Evolutionary conservation across 2,797 vertebrate genomes (phyloP).

Genomic region (Lepidocolaptes lacrymiger): DNA sequence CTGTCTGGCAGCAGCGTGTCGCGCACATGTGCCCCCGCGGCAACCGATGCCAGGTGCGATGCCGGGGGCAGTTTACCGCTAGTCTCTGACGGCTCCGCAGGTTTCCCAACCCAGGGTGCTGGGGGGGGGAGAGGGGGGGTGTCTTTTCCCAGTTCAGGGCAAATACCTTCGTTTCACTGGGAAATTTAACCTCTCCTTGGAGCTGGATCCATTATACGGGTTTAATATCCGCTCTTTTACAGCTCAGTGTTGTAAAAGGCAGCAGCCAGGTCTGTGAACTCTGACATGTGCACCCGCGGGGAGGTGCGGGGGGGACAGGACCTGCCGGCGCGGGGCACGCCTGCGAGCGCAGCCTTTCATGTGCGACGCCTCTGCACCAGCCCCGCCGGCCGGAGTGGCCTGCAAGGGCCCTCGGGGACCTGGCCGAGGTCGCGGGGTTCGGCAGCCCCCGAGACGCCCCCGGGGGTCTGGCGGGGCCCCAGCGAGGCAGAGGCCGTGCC

Average conservation of each 20-base stretch:
- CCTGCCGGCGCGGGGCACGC: background rate
- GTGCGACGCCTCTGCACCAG: background rate
- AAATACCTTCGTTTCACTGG: conserved; percentile 49
- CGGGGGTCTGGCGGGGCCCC: background rate
- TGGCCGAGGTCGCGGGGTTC: background rate
- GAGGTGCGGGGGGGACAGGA: background rate
- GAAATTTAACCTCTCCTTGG: conserved; percentile 56
- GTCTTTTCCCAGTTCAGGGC: conserved; percentile 7
- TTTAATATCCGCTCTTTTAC: conserved; percentile 74
- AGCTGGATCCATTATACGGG: conserved; percentile 63
- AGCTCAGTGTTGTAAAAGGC: conserved; percentile 64
- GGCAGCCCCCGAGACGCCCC: background rate
- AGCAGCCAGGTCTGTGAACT: conserved; percentile 68
- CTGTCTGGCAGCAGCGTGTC: conserved; percentile 1
- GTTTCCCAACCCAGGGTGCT: background rate
- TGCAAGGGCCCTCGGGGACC: background rate
- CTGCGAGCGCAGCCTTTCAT: conserved; percentile 27
- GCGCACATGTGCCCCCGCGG: conserved; percentile 35
- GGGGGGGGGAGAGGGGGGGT: background rate
- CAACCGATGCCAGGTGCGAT: conserved; percentile 39
- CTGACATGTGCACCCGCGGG: conserved; percentile 52
- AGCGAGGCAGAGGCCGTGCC: background rate
- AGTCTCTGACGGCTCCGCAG: conserved; percentile 19
- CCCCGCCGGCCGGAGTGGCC: background rate
- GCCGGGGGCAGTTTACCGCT: conserved; percentile 26